Conservation (phyloP, 2,113 vertebrate species). For the Scartelaos histophorus region DNA sequence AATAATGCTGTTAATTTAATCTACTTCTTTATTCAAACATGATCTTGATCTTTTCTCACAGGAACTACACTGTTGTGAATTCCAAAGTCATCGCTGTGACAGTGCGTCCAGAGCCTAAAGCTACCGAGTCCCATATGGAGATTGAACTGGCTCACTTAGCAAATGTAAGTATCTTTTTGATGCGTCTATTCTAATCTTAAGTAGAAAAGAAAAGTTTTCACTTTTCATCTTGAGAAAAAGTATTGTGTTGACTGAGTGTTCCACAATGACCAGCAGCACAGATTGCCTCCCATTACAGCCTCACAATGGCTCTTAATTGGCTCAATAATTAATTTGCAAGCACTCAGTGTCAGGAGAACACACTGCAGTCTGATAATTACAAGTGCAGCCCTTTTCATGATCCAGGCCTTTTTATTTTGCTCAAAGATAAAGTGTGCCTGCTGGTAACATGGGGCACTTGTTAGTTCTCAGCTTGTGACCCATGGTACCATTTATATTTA, state of each 20-base stretch:
- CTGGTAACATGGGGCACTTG: conserved; percentile 26
- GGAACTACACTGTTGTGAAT: conserved; percentile 96
- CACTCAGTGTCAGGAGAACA: conserved; percentile 35
- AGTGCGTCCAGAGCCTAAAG: conserved; percentile 91
- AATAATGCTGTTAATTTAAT: too few species aligned
- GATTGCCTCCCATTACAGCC: conserved; percentile 43
- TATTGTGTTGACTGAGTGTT: conserved; percentile 21
- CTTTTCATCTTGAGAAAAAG: conserved; percentile 6
- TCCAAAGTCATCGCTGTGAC: conserved; percentile 98
- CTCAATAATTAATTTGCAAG: conserved; percentile 73
- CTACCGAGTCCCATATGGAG: conserved; percentile 88
- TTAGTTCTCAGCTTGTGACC: neutral
- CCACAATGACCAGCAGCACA: conserved; percentile 35
- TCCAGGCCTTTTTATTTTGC: conserved; percentile 45
- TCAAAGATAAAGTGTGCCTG: conserved; percentile 42
- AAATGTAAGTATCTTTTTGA: conserved; percentile 86
- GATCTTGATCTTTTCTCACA: conserved; percentile 61
- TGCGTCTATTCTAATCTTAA: neutral
- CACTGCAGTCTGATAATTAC: conserved; percentile 58
- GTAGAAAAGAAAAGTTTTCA: neutral
- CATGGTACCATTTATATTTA: neutral
- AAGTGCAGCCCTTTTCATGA: conserved; percentile 62
- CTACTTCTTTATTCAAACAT: neutral
- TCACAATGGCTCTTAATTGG: conserved; percentile 66
- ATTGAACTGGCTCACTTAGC: conserved; percentile 95